Base-by-base conservation (phyloP, 2,113 vertebrate species). In the Cisticola juncidis region DNA sequence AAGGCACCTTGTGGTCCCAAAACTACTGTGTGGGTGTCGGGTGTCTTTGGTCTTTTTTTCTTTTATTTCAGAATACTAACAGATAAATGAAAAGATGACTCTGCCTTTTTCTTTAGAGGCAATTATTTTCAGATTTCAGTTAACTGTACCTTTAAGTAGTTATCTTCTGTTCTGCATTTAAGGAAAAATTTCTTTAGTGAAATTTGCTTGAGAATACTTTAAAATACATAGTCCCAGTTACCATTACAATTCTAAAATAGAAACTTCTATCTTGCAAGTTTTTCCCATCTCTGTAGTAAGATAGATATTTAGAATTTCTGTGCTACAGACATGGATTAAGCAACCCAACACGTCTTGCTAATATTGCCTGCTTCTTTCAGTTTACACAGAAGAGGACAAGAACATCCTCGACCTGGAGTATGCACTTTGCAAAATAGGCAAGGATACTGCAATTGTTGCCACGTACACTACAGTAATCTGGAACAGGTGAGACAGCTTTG, bases 361-460 rank as follows among this genome's bases (percentile, higher is more conserved):
- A 57, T 89, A 66, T 88, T 81, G 35, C 58, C 42, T 80, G 8
- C 42, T 92, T 66, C 31, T 97, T 96, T 80, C 92, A 98, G 96
- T 90, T 91, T 93, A 85, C 93, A 45, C 36, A 54, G 68, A 94
- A 88, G 82, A 87, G 69, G 71, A 36, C 94, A 87, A 40, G 94
- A 98, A 68, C 90, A 96, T 86, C 79, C 96, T 88, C 56, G 12
- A 38, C 96, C 96, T 33, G 97, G 96, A 60, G 94, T 97, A 26
- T 97, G 97, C 80, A 58, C 71, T 33, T 93, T 92, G 64, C 97
- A 98, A 42, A 98, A 90, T 61, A 98, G 98, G 78, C 98, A 98
- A 94, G 99, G 99, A 22, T 99, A 99, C 94, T 99, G 99, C 97
- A 98, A 96, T 65, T 99, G 98, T 90, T 99, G 99, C 96, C 98